Evolutionary conservation across 2,888 invertebrate genomes (phyloP), one percentile per base, ranked within the genome.

Genomic region (Caenorhabditis panamensis): DNA sequence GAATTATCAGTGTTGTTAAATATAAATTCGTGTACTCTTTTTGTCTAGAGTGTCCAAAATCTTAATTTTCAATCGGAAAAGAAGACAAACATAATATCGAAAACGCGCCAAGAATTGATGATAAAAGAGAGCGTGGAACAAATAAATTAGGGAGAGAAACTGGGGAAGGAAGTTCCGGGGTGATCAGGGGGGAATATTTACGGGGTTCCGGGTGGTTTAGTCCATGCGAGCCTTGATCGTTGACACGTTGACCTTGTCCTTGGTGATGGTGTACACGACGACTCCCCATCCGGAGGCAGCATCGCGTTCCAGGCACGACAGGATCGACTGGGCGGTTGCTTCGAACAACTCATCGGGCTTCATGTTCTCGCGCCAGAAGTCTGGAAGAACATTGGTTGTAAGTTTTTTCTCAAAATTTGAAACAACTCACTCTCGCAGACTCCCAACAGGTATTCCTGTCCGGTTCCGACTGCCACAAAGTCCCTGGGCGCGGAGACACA

Each of bases 211-310:
- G 13, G 18, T 5, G 13, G 18, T 28, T 89, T 77, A 90, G 67
- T 90, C 90, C 89, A 90, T 88, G 53, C 90, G 87, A 41, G 86
- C 83, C 69, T 89, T 89, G 83, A 90, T 85, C 13, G 86, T 89
- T 53, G 88, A 85, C 59, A 88, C 82, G 79, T 87, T 90, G 56
- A 90, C 88, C 77, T 89, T 89, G 68, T 90, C 89, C 81, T 88
- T 88, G 41, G 90, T 91, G 79, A 91, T 89, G 16, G 89, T 88
- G 81, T 97, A 95, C 69, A 99, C 96, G 36, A 96, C 94, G 1
- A 95, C 98, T 82, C 99, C 99, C 97, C 97, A 98, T 91, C 99
- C 99, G 83, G 97, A 96, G 89, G 95, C 94, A 5, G 98, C 97
- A 93, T 99, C 98, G 85, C 99, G 94, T 92, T 99, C 98, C 77